phyloP scores from a whole-genome alignment of 2,888 invertebrate genomes.

The Orthonychiurus folsomi region DNA sequence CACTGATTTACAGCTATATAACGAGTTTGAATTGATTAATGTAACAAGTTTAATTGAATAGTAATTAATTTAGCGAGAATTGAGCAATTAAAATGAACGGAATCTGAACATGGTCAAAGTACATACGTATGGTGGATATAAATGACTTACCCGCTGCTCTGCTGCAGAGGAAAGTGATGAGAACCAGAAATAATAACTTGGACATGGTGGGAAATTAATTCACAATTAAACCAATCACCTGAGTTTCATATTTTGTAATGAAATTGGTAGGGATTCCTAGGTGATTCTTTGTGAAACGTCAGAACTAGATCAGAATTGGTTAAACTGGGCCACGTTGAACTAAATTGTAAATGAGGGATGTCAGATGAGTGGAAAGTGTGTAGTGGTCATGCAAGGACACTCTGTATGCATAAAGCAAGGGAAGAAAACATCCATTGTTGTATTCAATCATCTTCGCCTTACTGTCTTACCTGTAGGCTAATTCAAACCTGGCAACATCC shows the following conservation, averaged over 20 bases:
- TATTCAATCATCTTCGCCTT: too few relatives aligned
- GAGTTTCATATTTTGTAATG: not conserved
- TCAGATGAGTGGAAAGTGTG: too few relatives aligned
- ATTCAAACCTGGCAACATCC: too few relatives aligned
- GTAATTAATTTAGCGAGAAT: not conserved
- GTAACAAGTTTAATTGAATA: not conserved
- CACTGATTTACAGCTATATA: constrained; percentile 9
- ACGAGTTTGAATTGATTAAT: too few relatives aligned
- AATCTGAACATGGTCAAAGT: not conserved
- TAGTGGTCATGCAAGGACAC: too few relatives aligned
- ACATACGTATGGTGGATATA: too few relatives aligned
- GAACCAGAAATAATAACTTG: not conserved
- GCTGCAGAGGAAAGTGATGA: not conserved
- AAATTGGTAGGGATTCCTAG: not conserved
- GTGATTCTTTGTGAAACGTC: too few relatives aligned
- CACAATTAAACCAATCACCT: not conserved
- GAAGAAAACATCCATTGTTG: too few relatives aligned
- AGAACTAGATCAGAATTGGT: not conserved
- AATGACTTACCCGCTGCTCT: not conserved
- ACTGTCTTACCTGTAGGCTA: too few relatives aligned
- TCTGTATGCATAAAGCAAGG: too few relatives aligned
- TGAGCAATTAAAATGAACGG: not conserved
- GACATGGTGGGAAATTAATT: too few relatives aligned
- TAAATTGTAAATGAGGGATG: too few relatives aligned
- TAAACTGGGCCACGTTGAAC: not conserved